Evolutionary conservation across 2,797 vertebrate genomes (phyloP).

Genomic region (Thamnophis elegans): DNA sequence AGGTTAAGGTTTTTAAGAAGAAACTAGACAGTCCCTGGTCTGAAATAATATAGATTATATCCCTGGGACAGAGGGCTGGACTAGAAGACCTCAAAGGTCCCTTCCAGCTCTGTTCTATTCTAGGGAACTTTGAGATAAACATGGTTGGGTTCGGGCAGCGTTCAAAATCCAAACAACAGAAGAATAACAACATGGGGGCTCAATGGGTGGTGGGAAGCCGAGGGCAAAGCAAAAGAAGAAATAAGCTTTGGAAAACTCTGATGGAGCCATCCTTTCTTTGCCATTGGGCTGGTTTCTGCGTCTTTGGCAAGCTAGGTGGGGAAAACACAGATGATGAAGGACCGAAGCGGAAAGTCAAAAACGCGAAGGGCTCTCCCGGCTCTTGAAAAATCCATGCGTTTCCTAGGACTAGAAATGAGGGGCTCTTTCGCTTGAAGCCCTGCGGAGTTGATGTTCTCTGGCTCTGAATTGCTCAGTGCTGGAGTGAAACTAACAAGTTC

Average conservation of each 20-base stretch:
- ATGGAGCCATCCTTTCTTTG: background rate
- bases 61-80: too few relatives aligned
- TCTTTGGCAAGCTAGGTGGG: background rate
- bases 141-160: background rate
- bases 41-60: too few relatives aligned
- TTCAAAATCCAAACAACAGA: background rate
- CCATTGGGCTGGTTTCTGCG: background rate
- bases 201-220: background rate
- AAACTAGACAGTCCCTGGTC: too few relatives aligned
- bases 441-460: background rate
- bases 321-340: background rate
- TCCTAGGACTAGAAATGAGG: background rate
- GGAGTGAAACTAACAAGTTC: background rate
- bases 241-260: background rate
- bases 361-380: background rate
- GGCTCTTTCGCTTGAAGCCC: too few relatives aligned
- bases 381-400: background rate
- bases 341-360: background rate
- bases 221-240: background rate
- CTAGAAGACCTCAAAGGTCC: too few relatives aligned
- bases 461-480: background rate
- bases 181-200: background rate
- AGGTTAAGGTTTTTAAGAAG: too few relatives aligned
- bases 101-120: too few relatives aligned
- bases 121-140: background rate